Conservation (phyloP, 2,113 vertebrate species). For the Anser cygnoides region DNA sequence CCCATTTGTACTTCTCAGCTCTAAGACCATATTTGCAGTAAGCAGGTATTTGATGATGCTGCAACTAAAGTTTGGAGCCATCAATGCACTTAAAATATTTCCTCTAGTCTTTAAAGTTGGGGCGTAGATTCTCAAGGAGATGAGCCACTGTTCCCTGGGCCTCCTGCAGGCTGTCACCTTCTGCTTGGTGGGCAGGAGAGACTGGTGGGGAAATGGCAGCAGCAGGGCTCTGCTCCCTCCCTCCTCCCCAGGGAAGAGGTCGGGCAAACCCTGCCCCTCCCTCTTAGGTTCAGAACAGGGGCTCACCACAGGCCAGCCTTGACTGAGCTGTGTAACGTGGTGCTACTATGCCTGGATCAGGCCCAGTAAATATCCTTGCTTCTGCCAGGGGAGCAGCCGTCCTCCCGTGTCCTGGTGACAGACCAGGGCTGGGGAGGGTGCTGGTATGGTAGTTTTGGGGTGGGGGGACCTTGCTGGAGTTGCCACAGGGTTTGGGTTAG, state of each 20-base stretch:
- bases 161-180: neutral
- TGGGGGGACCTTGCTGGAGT: neutral
- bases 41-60: neutral
- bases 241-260: neutral
- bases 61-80: neutral
- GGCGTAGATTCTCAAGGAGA: neutral
- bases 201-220: neutral
- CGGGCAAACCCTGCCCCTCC: neutral
- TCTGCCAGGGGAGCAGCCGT: neutral
- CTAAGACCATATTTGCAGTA: neutral
- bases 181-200: neutral
- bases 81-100: neutral
- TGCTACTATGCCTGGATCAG: neutral
- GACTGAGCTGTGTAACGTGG: neutral
- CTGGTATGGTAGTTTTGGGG: neutral
- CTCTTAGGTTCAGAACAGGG: rapidly evolving
- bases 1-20: neutral
- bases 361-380: neutral
- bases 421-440: neutral
- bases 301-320: neutral
- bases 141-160: neutral
- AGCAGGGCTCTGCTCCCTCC: neutral
- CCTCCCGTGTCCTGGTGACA: neutral
- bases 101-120: neutral
- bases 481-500: neutral